These are phyloP conservation scores for Cynopterus brachyotis DNA, from an alignment of 2,113 vertebrate genomes.

Conservation along the genomic window DNA sequence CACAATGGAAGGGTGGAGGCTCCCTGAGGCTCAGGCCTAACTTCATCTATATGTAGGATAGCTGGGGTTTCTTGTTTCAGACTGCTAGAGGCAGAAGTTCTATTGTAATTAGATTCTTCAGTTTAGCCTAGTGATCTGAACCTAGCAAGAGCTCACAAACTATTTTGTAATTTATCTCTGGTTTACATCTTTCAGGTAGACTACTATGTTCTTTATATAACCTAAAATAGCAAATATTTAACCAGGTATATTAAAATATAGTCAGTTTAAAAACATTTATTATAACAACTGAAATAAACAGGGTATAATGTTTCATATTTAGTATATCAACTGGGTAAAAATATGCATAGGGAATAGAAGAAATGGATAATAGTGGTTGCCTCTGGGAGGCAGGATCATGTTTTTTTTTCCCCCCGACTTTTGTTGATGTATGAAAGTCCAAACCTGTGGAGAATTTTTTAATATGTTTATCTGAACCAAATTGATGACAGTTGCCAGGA, in stretches of 20 bases:
- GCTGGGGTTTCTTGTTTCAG: not conserved
- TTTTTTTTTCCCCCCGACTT: not conserved
- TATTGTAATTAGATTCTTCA: not conserved
- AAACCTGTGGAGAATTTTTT: no score
- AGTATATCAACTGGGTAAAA: constrained; percentile 1
- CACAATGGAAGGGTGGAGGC: not conserved
- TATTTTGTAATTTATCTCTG: not conserved
- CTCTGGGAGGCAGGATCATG: not conserved
- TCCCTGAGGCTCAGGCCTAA: not conserved
- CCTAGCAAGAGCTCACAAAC: not conserved
- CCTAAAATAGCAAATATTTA: not conserved
- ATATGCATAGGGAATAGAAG: not conserved
- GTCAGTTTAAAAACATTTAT: not conserved
- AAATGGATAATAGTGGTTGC: not conserved
- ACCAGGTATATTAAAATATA: not conserved
- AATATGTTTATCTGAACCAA: no score
- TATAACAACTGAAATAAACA: not conserved
- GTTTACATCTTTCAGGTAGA: not conserved
- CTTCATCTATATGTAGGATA: not conserved
- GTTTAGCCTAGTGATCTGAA: not conserved
- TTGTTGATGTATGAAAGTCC: no score
- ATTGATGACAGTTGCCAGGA: no score
- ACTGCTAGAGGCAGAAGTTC: not conserved
- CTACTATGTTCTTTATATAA: not conserved
- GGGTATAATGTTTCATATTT: constrained; percentile 12